Conservation (phyloP, 2,888 invertebrate genomes). For the Luperina testacea region DNA sequence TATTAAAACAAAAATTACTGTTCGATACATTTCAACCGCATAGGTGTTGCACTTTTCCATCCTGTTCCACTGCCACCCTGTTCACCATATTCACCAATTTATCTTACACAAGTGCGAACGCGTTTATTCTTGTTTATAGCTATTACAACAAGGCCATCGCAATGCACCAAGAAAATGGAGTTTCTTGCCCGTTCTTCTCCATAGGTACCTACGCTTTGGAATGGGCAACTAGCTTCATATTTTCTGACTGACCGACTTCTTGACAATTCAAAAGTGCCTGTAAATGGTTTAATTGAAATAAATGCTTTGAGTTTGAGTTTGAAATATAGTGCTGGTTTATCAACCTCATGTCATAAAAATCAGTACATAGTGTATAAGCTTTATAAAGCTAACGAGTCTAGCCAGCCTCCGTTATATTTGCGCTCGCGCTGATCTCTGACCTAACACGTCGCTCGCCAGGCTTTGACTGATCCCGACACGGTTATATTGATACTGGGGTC, state of each 20-base stretch:
- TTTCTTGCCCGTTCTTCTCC: too few relatives aligned
- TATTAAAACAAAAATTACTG: not conserved
- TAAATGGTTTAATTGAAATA: too few relatives aligned
- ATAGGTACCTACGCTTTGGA: too few relatives aligned
- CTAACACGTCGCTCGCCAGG: slow-evolving; percentile 41
- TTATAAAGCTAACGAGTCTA: slow-evolving; percentile 14
- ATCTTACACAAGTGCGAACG: not conserved
- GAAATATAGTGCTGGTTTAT: not conserved
- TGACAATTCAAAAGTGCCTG: too few relatives aligned
- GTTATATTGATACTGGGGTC: slow-evolving; percentile 36
- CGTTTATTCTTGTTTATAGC: not conserved
- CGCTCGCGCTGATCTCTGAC: slow-evolving; percentile 50
- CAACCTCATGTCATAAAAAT: slow-evolving; percentile 25
- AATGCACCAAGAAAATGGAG: slow-evolving; percentile 1
- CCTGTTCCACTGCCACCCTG: too few relatives aligned
- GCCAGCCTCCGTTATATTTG: slow-evolving; percentile 51
- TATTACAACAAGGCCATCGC: not conserved
- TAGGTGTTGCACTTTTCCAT: not conserved
- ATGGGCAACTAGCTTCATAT: too few relatives aligned
- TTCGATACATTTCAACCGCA: too few relatives aligned
- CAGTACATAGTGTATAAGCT: slow-evolving; percentile 14
- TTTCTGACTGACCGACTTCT: too few relatives aligned
- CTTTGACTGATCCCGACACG: slow-evolving; percentile 55
- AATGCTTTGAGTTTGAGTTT: too few relatives aligned
- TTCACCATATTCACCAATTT: not conserved